Evolutionary conservation across 1,140 invertebrate species (phyloP), one percentile per base, ranked within the genome.

Genomic region (Platyscapa corneri): DNA sequence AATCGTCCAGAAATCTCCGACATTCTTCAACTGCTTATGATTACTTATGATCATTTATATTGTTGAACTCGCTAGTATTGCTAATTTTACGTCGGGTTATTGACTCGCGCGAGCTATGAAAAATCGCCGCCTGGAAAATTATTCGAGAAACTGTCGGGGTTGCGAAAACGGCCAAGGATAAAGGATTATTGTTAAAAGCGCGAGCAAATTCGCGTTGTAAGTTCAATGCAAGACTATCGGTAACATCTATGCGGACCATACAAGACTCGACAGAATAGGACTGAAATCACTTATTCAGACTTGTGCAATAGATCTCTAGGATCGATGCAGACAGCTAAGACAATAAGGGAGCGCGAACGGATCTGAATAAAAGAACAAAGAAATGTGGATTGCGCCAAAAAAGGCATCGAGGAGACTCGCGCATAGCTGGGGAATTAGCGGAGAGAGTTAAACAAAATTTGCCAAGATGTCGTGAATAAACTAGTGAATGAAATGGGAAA

Each of bases 391-490:
- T 72, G 42, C 16, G 30, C 18, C 30, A 53, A 60, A 60, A 78
- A 78, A 56, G 14, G 49, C 2, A 78, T 78, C 2, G 42, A 60
- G 7, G 46, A 77, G 53, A 32, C 32, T 70, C 16, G 3, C 32
- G 18, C 16, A 20, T 23, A 20, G 32, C 1, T 70, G 10, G 42
- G 10, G 42, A 34, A 78, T 78, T 37, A 46, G 42, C 3, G 23
- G n/a, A 65, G 32, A 53, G 75, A 42, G 74, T 75, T 67, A 77
- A 78, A 84, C 75, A 70, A 78, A 76, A 84, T 84, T 84, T 84
- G 75, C 82, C 75, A 78, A 70, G 64, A 74, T 39, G 39, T 53
- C 49, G 23, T 46, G 30, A 7, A 56, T 49, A 56, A 30, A 49
- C 49, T 32, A 53, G 39, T 46, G 83, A 60, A 80, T 64, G 83